Evolutionary conservation across 37 sponge, comb jelly and placozoan genomes (phyloP), one percentile per base, ranked within the genome.

Genomic region (Ephydatia muelleri): DNA sequence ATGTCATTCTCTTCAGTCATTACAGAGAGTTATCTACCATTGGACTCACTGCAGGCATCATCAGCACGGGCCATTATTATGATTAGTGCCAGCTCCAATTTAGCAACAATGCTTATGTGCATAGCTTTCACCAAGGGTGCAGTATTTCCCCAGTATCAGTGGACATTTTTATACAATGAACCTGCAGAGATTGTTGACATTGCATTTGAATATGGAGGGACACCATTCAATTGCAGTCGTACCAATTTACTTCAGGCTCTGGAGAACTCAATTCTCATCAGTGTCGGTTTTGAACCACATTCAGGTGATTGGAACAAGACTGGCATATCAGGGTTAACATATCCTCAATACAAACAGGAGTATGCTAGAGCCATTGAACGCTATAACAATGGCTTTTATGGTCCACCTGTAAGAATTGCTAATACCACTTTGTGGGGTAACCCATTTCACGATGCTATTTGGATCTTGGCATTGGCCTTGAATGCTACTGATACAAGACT

Each of bases 381-480:
- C 2, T 69, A 77, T 30, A 77, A 77, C 28, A 77, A 9, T 30
- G 25, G 40, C 3, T 48, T 9, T 40, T n/a, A 28, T 40, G 77
- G 40, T 71, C 26, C 29, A 39, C n/a, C 39, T 69, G 2, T 0
- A 3, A 57, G 57, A 57, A 14, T 57, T 57, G 57, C 57, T 57
- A 57, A 14, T 14, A 57, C 57, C 16, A 57, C 57, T 11, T 16
- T 16, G 19, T 57, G 57, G 57, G 57, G 57, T 57, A 57, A 57
- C 16, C 57, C 57, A 57, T 57, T 57, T 36, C 79, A 73, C 34
- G 86, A 85, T 85, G 86, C 57, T 26, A 33, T 79, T 9, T 85
- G 86, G 85, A 37, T 78, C 0, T 70, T 85, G n/a, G 77, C 70
- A 26, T 49, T 85, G 48, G 85, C 85, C 19, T 57, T 57, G 57